Evolutionary conservation across 2,113 vertebrate genomes (phyloP).

Genomic region (Nerophis ophidion): DNA sequence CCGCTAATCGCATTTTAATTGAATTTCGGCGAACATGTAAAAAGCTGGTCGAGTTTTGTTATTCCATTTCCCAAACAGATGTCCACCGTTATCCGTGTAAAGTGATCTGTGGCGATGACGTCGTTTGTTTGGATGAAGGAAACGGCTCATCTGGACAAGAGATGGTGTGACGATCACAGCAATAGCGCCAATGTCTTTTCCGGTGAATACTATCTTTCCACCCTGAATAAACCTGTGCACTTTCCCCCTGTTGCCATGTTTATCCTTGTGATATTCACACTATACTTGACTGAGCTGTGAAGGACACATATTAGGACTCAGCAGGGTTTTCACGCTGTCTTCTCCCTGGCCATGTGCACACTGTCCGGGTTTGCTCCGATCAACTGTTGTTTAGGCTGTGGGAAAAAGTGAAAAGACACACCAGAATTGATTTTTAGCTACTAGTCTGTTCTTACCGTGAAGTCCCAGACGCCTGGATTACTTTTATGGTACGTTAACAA

Average conservation of each 20-base stretch:
- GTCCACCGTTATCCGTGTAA: conserved; percentile 73
- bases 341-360: background rate
- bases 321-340: conserved; percentile 9
- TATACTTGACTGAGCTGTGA: conserved; percentile 6
- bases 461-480: background rate
- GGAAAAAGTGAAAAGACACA: background rate
- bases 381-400: background rate
- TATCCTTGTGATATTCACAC: background rate
- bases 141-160: conserved; percentile 50
- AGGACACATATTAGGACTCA: conserved; percentile 10
- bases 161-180: conserved; percentile 11
- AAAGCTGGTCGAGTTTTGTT: conserved; percentile 72
- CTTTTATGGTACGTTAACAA: background rate
- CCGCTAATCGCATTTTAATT: conserved; percentile 70
- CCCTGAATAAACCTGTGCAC: background rate
- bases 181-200: background rate
- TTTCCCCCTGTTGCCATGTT: background rate
- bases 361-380: conserved; percentile 22
- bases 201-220: conserved; percentile 6
- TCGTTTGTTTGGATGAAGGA: conserved; percentile 68
- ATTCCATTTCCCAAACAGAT: conserved; percentile 77
- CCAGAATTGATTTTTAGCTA: background rate
- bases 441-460: background rate
- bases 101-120: conserved; percentile 68
- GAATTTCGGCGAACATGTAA: conserved; percentile 73